Evolutionary conservation across 2,797 vertebrate genomes (phyloP).

Genomic region (Ptychadena robeensis): DNA sequence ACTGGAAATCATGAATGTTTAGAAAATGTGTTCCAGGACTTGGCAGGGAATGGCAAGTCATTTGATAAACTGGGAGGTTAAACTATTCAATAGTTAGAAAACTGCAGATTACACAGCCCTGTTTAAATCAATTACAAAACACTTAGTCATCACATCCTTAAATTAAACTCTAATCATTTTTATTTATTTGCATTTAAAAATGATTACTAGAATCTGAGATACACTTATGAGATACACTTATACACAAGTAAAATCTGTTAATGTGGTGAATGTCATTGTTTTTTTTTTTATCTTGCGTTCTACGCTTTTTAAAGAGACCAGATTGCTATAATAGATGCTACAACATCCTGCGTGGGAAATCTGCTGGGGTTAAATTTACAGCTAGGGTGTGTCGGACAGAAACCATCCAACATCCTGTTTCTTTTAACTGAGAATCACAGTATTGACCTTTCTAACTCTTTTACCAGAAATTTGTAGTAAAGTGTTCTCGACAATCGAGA

Average conservation of each 20-base stretch:
- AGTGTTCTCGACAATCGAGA: neutral
- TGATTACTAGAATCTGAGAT: neutral
- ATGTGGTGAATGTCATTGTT: neutral
- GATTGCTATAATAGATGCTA: conserved; percentile 7
- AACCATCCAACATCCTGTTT: conserved; percentile 60
- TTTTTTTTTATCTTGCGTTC: neutral
- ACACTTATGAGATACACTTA: neutral
- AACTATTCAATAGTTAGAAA: too few relatives aligned
- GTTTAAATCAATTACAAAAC: neutral
- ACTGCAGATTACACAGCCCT: too few relatives aligned
- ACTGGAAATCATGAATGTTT: too few relatives aligned
- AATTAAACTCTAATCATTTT: neutral
- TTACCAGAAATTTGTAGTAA: conserved; percentile 10
- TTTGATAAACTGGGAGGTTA: too few relatives aligned
- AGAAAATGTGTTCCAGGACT: too few relatives aligned
- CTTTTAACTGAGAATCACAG: conserved; percentile 16
- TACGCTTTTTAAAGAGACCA: neutral
- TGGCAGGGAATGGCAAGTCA: too few relatives aligned
- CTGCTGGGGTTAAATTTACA: conserved; percentile 27
- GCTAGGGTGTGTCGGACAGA: conserved; percentile 52
- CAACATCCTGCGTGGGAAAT: conserved; percentile 56
- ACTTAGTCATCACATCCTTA: neutral
- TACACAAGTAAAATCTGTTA: neutral
- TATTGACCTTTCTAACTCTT: conserved; percentile 28
- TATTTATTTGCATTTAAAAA: neutral